Base-by-base conservation (phyloP, 2,888 invertebrate genomes). In the Hermaeophaga mercurialis region DNA sequence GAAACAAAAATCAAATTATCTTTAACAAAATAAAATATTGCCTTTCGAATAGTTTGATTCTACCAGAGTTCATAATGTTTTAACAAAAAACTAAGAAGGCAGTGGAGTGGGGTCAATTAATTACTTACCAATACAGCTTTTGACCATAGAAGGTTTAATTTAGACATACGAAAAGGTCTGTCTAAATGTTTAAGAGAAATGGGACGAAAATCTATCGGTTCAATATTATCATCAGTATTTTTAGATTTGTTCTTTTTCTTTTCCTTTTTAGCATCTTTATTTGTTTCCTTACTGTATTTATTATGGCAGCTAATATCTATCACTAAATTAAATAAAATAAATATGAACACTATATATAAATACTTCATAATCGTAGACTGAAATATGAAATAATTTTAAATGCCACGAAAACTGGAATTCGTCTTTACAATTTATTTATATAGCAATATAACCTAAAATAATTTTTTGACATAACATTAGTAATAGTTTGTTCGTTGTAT, bases 101-200 rank as follows among this genome's bases (percentile, higher is more conserved):
- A n/a, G n/a, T n/a, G n/a, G n/a, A n/a, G n/a, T n/a, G n/a, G n/a
- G n/a, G n/a, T n/a, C n/a, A n/a, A 22, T 1, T 7, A 12, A 17
- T 36, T 54, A 78, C 82, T 80, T 82, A 94, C 94, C 77, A 89
- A 87, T 78, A 90, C 88, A 8, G 95, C 95, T 81, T 96, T 96
- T 2, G 86, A 79, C 95, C 95, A 96, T 17, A 96, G 79, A 55
- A 92, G 78, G 79, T 96, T 95, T 24, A 95, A 78, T 79, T 95
- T 96, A 22, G 90, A 87, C 88, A 95, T 94, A 65, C 94, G 83
- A 78, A 90, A 96, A 3, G 94, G 95, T 70, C 88, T 88, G 64
- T 92, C 88, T 39, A 93, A 76, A 56, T 84, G 87, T 70, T 89
- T 84, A 62, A 92, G 85, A 56, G 77, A 74, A 18, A 71, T 71